A percentile compares a stretch with the other conserved stretches of the same genome.
phyloP scores from a whole-genome alignment of 53 echinoderm and acorn worm species.

The Holothuria scabra region DNA sequence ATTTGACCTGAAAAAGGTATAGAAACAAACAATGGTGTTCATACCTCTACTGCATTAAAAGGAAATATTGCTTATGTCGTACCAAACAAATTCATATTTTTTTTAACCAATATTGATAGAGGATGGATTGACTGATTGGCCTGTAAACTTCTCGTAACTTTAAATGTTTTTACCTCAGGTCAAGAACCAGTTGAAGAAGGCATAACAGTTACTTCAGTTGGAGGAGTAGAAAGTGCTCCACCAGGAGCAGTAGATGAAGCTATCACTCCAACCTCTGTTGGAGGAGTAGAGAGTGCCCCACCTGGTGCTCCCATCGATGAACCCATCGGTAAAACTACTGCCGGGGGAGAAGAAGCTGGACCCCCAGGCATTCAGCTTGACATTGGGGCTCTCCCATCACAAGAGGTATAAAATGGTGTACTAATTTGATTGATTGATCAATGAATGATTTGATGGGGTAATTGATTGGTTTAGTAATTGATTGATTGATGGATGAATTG shows the following conservation, averaged over 20 bases:
- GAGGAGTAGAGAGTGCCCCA: slow-evolving; percentile 57
- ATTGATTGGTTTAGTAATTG: too few species aligned
- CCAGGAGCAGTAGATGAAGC: slow-evolving; percentile 65
- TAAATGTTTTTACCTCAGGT: not conserved
- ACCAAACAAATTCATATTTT: too few species aligned
- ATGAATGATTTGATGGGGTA: too few species aligned
- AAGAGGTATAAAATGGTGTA: not conserved
- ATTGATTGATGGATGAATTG: too few species aligned
- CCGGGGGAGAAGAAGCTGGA: slow-evolving; percentile 15
- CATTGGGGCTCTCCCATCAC: not conserved
- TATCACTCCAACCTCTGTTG: slow-evolving; percentile 56
- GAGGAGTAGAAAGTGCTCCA: slow-evolving; percentile 57
- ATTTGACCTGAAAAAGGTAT: too few species aligned
- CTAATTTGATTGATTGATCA: too few species aligned
- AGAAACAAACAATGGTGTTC: too few species aligned
- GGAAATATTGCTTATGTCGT: too few species aligned
- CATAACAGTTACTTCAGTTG: slow-evolving; percentile 52
- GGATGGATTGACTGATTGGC: too few species aligned
- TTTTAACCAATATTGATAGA: too few species aligned
- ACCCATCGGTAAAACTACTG: slow-evolving; percentile 18
- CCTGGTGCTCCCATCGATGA: slow-evolving; percentile 33
- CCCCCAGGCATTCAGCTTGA: slow-evolving; percentile 18
- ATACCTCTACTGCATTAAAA: too few species aligned
- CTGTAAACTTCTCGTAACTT: not conserved
- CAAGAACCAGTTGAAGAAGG: slow-evolving; percentile 63